Conservation (phyloP, 2,888 invertebrate species). For the Phlogophora meticulosa region DNA sequence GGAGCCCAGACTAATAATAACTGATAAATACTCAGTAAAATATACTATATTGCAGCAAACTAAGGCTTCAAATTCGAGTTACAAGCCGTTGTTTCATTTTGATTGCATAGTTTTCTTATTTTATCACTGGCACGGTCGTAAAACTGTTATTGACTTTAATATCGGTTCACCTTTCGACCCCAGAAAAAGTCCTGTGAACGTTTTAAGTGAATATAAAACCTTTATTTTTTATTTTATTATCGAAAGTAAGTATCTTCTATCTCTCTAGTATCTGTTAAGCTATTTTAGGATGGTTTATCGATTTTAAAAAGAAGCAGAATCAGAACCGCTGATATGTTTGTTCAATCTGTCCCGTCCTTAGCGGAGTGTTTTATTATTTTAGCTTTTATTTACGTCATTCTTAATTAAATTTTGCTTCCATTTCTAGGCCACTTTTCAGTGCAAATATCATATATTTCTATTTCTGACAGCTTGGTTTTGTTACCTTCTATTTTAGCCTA, state of each 20-base stretch:
- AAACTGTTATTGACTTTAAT: slow-evolving; percentile 77
- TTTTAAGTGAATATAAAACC: slow-evolving; percentile 41
- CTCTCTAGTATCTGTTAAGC: background rate
- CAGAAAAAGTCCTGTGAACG: slow-evolving; percentile 57
- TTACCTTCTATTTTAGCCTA: background rate
- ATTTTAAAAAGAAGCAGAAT: background rate
- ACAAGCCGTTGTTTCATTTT: slow-evolving; percentile 47
- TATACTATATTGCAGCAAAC: slow-evolving; percentile 6
- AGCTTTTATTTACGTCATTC: background rate
- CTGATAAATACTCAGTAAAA: slow-evolving; percentile 38
- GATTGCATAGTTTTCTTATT: slow-evolving; percentile 66
- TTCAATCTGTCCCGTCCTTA: background rate
- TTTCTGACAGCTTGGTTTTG: background rate
- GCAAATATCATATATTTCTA: background rate
- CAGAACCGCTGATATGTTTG: background rate
- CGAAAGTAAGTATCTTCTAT: too few species aligned
- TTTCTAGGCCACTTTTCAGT: background rate
- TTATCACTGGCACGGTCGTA: slow-evolving; percentile 69
- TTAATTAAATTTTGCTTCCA: background rate
- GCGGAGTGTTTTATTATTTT: slow-evolving; percentile 11
- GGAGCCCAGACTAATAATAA: slow-evolving; percentile 46
- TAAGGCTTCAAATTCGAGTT: slow-evolving; percentile 29
- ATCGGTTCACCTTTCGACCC: slow-evolving; percentile 77
- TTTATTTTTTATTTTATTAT: slow-evolving; percentile 23
- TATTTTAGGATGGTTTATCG: background rate